These are phyloP conservation scores for Bombyx mori DNA, from an alignment of 1,140 invertebrate species.

Conservation along the genomic window DNA sequence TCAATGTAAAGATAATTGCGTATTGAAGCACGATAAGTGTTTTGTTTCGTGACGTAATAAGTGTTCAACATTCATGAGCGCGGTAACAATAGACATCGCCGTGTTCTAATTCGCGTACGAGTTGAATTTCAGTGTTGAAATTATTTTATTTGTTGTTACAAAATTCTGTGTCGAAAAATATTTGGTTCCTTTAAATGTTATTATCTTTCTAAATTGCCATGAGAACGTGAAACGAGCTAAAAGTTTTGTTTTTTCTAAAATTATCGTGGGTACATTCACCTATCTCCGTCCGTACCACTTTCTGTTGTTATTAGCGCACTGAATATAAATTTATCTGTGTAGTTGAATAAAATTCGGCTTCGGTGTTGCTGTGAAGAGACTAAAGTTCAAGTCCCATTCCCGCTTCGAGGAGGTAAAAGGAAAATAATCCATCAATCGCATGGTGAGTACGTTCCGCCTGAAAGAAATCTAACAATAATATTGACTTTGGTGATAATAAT, in stretches of 20 bases:
- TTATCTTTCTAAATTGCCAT: not conserved
- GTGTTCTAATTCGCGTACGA: constrained; percentile 8
- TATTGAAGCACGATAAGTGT: not conserved
- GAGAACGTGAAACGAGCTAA: constrained; percentile 5
- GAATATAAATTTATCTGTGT: constrained; percentile 22
- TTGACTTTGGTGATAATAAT: constrained; percentile 2
- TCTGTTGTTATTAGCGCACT: constrained; percentile 14
- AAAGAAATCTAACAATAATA: constrained; percentile 1
- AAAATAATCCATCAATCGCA: constrained; percentile 1
- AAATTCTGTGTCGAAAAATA: not conserved
- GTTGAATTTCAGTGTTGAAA: constrained; percentile 6
- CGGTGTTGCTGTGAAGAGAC: not conserved
- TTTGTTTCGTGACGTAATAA: not conserved
- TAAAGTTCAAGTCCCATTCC: not conserved
- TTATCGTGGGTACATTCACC: constrained; percentile 23
- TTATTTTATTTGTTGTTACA: constrained; percentile 3
- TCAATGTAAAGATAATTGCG: constrained; percentile 6
- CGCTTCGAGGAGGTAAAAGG: not conserved
- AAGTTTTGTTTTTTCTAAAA: constrained; percentile 22
- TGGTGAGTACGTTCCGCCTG: not conserved
- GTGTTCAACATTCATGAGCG: constrained; percentile 1
- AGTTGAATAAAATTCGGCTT: constrained; percentile 4
- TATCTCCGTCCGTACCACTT: constrained; percentile 22
- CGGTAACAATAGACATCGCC: constrained; percentile 3
- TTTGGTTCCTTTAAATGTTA: constrained; percentile 5